Evolutionary conservation across 1,140 invertebrate species (phyloP), one percentile per base, ranked within the genome.

Genomic region (Atta cephalotes): DNA sequence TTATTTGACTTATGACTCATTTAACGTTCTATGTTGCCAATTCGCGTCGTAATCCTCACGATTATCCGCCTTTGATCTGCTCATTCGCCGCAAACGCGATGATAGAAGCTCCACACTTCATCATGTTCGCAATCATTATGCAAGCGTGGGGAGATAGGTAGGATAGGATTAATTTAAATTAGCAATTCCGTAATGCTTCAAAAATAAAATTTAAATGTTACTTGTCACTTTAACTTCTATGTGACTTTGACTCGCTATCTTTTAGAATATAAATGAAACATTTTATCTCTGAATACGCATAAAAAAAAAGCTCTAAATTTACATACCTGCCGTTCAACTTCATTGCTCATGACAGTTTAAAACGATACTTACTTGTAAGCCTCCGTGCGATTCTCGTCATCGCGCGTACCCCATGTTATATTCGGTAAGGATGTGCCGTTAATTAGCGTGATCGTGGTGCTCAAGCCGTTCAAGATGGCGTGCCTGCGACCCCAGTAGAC

Each of bases 401-500:
- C 96, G 31, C 96, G 95, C 28, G 97, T 96, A 3, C 97, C 97
- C 97, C 97, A 98, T 85, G 96, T 95, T 76, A 97, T 96, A 86
- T 97, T 95, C 0, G 96, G 95, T 5, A 96, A 93, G 45, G 91
- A 91, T 0, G 95, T 95, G 4, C 96, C 96, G 88, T 97, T 96
- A 25, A 94, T 95, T 81, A 97, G 94, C 56, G 94, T 96, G 70
- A 98, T 96, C 18, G 95, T 96, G 12, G 97, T 97, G 78, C 97
- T 96, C 70, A 98, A 93, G 1, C 97, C 97, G 77, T 96, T 97
- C 6, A 97, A 96, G 79, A 98, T 97, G 0, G 96, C 97, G 85
- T 97, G 97, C 1, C 97, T 97, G 81, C 97, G 97, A 35, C 97
- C 97, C 97, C 97, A 98, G 91, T 97, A 97, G 70, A 97, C 94